phyloP scores from a whole-genome alignment of 2,888 invertebrate genomes.

The Tachina lurida region DNA sequence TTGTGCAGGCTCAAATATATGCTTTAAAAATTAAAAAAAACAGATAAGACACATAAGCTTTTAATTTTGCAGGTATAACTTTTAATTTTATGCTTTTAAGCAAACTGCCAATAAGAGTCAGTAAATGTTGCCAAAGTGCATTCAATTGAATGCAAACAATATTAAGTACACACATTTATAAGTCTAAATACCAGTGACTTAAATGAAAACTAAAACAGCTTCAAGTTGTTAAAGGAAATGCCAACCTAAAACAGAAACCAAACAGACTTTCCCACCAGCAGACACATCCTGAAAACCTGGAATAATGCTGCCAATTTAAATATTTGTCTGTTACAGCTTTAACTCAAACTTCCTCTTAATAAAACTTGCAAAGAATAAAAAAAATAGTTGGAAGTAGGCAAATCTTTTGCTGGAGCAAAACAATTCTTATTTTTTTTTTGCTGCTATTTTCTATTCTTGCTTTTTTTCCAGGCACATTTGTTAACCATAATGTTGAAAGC shows the following conservation, averaged over 20 bases:
- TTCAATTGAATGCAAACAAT: slow-evolving; percentile 56
- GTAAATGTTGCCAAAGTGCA: neutral
- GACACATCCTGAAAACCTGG: slow-evolving; percentile 23
- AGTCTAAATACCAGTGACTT: slow-evolving; percentile 10
- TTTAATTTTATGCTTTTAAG: neutral
- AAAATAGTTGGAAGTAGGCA: neutral
- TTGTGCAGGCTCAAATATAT: neutral
- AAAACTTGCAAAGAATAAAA: slow-evolving; percentile 24
- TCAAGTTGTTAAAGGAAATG: slow-evolving; percentile 49
- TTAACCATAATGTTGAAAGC: slow-evolving; percentile 35
- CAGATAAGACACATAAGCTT: neutral
- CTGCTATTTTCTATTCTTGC: neutral
- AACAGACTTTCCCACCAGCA: slow-evolving; percentile 27
- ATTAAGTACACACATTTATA: slow-evolving; percentile 9
- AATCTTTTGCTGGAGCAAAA: slow-evolving; percentile 34
- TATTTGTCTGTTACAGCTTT: slow-evolving; percentile 46
- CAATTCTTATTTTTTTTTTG: slow-evolving; percentile 16
- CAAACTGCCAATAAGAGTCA: neutral
- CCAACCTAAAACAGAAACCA: slow-evolving; percentile 24
- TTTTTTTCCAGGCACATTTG: slow-evolving; percentile 25
- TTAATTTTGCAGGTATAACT: neutral
- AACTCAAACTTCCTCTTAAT: slow-evolving; percentile 56
- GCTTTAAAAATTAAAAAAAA: neutral
- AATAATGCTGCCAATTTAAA: slow-evolving; percentile 64
- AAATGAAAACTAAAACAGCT: slow-evolving; percentile 13